Percentiles rank a stretch among this genome's conserved stretches.
phyloP scores from a whole-genome alignment of 2,797 vertebrate species.

The Melanotaenia maccullochi region DNA sequence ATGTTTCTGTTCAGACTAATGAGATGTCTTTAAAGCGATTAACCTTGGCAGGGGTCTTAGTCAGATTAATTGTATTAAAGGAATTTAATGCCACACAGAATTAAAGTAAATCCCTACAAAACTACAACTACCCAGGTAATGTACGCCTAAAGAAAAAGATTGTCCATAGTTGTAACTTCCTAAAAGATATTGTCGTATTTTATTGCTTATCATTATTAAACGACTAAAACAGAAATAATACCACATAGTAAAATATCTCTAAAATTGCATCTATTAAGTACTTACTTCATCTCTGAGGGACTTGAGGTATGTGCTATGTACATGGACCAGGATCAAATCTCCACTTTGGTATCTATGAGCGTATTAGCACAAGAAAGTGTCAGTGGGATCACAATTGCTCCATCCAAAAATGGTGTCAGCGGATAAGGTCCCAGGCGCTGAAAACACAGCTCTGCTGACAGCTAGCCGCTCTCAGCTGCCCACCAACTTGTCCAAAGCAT shows the following conservation, averaged over 20 bases:
- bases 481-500: conserved; percentile 55
- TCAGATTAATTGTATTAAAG: conserved; percentile 59
- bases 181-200: not conserved
- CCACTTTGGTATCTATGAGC: conserved; percentile 69
- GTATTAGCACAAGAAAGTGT: conserved; percentile 30
- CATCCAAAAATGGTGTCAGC: conserved; percentile 57
- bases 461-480: conserved; percentile 59
- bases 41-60: conserved; percentile 50
- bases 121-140: conserved; percentile 25
- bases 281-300: conserved; percentile 81
- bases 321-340: conserved; percentile 64
- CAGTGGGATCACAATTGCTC: conserved; percentile 42
- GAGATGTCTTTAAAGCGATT: conserved; percentile 50
- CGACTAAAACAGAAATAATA: too few relatives aligned
- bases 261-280: conserved; percentile 34
- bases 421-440: conserved; percentile 48
- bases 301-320: conserved; percentile 74
- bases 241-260: too few relatives aligned
- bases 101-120: conserved; percentile 47
- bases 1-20: conserved; percentile 44
- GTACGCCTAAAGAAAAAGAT: conserved; percentile 5
- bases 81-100: conserved; percentile 37
- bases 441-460: conserved; percentile 49
- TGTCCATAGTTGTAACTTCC: not conserved
- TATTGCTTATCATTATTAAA: not conserved